Evolutionary conservation across 1,140 invertebrate genomes (phyloP).

Genomic region (Pinna nobilis): DNA sequence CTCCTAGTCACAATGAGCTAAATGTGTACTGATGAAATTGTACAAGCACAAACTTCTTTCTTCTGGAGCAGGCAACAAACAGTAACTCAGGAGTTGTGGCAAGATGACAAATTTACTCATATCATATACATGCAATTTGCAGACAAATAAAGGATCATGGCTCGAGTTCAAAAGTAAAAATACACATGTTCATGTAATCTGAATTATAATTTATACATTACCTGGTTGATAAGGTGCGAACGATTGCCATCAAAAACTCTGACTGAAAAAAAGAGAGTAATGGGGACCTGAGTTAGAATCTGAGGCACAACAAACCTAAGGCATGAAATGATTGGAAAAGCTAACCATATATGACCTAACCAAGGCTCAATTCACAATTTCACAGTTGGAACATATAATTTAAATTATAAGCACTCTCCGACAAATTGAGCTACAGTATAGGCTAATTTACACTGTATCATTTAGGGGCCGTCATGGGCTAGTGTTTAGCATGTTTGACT

Average conservation of each 20-base stretch:
- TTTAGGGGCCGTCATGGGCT: too few relatives aligned
- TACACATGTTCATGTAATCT: neutral
- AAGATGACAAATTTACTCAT: neutral
- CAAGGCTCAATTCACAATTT: neutral
- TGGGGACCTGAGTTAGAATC: neutral
- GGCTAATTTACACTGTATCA: neutral
- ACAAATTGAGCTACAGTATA: neutral
- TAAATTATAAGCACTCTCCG: neutral
- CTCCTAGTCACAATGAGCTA: too few relatives aligned
- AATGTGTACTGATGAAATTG: too few relatives aligned
- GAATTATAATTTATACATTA: constrained; percentile 30
- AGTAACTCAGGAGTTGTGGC: neutral
- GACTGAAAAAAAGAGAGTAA: constrained; percentile 79
- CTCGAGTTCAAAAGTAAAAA: neutral
- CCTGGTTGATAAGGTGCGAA: constrained; percentile 70
- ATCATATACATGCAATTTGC: neutral
- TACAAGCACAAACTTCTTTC: too few relatives aligned
- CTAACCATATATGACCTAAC: neutral
- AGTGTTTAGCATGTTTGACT: too few relatives aligned
- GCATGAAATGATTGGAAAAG: too few relatives aligned
- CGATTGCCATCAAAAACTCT: constrained; percentile 82
- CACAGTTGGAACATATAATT: neutral
- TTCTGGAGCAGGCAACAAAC: neutral
- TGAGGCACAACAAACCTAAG: neutral
- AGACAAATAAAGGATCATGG: neutral